Conservation (phyloP, 2,797 vertebrate species). For the Artibeus lituratus region DNA sequence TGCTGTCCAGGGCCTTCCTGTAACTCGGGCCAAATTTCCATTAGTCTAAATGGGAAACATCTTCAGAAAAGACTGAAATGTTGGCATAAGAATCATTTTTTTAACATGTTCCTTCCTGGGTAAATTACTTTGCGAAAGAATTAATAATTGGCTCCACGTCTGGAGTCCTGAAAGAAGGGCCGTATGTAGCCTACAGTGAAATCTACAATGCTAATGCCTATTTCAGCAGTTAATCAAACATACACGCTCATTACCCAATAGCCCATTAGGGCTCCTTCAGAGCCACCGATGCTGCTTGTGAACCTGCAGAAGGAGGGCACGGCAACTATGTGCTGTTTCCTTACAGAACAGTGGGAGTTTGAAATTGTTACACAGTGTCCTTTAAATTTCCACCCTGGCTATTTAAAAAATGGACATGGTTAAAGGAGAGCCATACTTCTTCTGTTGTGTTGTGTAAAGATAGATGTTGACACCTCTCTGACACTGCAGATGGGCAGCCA, state of each 20-base stretch:
- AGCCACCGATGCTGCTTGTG: neutral
- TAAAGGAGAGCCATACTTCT: neutral
- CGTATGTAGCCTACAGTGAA: constrained; percentile 5
- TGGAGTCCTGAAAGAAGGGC: constrained; percentile 18
- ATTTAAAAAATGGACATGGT: constrained; percentile 11
- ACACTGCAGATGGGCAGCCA: neutral
- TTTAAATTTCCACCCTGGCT: constrained; percentile 35
- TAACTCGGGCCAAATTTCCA: constrained; percentile 56
- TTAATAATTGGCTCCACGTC: constrained; percentile 59
- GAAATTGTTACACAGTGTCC: neutral
- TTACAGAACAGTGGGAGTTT: constrained; percentile 32
- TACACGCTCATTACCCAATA: constrained; percentile 20
- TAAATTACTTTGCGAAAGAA: constrained; percentile 56
- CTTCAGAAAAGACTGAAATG: constrained; percentile 51
- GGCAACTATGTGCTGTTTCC: neutral
- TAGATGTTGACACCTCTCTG: neutral
- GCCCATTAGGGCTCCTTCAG: constrained; percentile 7
- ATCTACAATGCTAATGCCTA: neutral
- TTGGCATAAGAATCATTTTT: constrained; percentile 35
- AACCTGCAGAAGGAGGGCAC: neutral
- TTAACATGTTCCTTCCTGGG: constrained; percentile 59
- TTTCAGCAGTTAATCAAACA: constrained; percentile 53
- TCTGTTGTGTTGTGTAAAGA: neutral
- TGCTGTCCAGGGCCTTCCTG: constrained; percentile 41
- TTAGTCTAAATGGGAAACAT: constrained; percentile 62